phyloP scores from a whole-genome alignment of 2,888 invertebrate genomes.

The Scaptomyza tumidula region DNA sequence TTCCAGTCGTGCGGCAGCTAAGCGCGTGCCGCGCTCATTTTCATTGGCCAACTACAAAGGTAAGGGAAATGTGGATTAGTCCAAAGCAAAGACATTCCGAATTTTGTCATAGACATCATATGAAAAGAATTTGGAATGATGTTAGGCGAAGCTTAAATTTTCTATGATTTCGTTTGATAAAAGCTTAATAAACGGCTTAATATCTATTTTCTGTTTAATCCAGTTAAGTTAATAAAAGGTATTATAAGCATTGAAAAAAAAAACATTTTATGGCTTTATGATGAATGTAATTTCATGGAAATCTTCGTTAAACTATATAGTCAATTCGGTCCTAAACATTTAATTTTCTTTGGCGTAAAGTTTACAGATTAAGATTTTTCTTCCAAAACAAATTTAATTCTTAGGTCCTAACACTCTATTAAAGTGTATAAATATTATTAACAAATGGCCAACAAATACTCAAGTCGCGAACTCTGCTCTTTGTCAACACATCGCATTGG shows the following conservation, averaged over 20 bases:
- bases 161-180: conserved; percentile 12
- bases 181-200: not conserved
- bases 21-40: conserved; percentile 80
- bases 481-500: conserved; percentile 54
- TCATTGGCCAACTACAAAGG: conserved; percentile 53
- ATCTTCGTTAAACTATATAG: not conserved
- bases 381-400: not conserved
- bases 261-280: not conserved
- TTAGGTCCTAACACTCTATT: not conserved
- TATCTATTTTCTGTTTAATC: not conserved
- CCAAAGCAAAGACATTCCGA: not conserved
- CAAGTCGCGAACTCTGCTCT: conserved; percentile 59
- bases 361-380: not conserved
- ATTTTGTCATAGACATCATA: conserved; percentile 26
- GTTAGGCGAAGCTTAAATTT: conserved; percentile 14
- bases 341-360: not conserved
- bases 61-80: conserved; percentile 36
- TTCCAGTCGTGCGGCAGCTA: conserved; percentile 73
- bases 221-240: not conserved
- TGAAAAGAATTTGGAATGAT: not conserved
- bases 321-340: not conserved
- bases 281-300: no score
- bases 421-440: conserved; percentile 46
- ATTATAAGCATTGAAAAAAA: not conserved
- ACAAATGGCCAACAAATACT: conserved; percentile 57